A percentile compares a stretch with the other conserved stretches of the same genome.
Conservation (phyloP, 2,113 vertebrate species). For the Mus spicilegus region DNA sequence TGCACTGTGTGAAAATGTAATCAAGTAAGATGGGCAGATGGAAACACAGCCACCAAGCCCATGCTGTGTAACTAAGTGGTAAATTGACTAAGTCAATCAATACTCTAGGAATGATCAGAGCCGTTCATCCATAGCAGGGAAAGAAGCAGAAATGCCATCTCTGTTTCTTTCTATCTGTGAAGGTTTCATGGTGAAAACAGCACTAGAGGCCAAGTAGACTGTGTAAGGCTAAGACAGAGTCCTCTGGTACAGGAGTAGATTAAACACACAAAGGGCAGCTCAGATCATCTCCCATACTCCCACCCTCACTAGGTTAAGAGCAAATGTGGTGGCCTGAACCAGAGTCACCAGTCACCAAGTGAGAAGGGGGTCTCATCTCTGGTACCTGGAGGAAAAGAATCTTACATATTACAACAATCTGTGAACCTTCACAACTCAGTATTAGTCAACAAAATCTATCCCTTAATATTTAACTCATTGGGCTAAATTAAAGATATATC, state of each 20-base stretch:
- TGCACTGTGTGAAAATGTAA: background rate
- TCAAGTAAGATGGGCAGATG: background rate
- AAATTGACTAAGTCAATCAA: background rate
- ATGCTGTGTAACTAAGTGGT: background rate
- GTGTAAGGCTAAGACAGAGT: no score
- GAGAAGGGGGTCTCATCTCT: fast-evolving
- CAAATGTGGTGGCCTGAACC: fast-evolving
- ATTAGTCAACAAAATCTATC: background rate
- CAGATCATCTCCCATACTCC: background rate
- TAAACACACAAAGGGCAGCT: no score
- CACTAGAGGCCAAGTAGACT: no score
- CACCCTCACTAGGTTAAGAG: background rate
- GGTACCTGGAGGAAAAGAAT: background rate
- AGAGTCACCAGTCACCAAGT: background rate
- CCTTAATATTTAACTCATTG: constrained; percentile 45
- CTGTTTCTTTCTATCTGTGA: background rate
- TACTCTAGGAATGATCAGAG: background rate
- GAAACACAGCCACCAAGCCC: background rate
- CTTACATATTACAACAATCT: no score
- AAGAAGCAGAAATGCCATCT: no score
- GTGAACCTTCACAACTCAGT: background rate
- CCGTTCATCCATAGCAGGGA: fast-evolving
- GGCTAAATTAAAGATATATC: constrained; percentile 47
- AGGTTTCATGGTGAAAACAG: background rate
- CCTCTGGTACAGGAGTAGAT: background rate